A percentile compares a stretch with the other conserved stretches of the same genome.
Evolutionary conservation across 2,113 vertebrate genomes (phyloP).

Genomic region (Tetrao urogallus): DNA sequence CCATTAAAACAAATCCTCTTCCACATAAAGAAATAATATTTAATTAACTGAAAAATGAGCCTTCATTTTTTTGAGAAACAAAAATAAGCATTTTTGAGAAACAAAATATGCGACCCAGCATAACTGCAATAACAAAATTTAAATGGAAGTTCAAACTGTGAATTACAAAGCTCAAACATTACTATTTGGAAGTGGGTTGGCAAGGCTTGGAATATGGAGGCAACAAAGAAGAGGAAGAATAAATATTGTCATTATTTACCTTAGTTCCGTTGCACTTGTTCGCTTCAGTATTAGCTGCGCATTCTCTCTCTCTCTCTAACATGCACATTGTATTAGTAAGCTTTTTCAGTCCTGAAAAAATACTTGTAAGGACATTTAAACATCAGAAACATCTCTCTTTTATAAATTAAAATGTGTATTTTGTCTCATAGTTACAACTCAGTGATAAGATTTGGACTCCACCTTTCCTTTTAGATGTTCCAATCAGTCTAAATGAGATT

Average conservation of each 20-base stretch:
- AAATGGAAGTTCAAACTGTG: background rate
- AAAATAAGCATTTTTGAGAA: background rate
- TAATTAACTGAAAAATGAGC: background rate
- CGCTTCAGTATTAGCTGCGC: background rate
- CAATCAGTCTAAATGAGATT: background rate
- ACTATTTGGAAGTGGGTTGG: background rate
- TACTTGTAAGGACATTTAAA: background rate
- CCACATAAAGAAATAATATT: background rate
- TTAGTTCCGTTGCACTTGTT: background rate
- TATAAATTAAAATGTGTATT: background rate
- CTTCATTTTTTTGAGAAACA: background rate
- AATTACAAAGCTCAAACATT: background rate
- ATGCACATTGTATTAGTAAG: background rate
- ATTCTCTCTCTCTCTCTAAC: background rate
- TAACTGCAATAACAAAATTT: background rate
- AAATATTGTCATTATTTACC: background rate
- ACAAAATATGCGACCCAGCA: background rate
- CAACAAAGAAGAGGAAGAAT: background rate
- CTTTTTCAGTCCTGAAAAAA: background rate
- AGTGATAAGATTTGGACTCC: background rate
- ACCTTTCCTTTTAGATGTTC: background rate
- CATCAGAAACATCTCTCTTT: background rate
- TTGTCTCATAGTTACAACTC: background rate
- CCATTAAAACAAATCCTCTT: background rate
- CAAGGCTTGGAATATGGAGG: background rate